phyloP scores from a whole-genome alignment of 2,888 invertebrate species.

The Tethea ocularis region DNA sequence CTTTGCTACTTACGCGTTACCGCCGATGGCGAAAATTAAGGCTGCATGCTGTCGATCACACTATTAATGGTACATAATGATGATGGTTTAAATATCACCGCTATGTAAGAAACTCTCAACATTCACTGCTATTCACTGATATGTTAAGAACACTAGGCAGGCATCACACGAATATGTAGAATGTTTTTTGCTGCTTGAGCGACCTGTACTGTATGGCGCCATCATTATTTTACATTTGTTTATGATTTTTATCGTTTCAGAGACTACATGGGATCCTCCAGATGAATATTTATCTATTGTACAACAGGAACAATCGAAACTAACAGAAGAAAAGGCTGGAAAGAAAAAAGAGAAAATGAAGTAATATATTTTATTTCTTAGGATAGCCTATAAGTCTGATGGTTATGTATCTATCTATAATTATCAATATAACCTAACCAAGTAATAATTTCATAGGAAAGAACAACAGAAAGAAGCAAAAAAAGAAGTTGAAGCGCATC shows the following conservation, averaged over 20 bases:
- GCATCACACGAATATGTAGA: not conserved
- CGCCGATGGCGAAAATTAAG: too few relatives aligned
- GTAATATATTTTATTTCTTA: too few relatives aligned
- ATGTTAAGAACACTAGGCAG: too few relatives aligned
- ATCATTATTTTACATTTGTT: not conserved
- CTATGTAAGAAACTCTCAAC: too few relatives aligned
- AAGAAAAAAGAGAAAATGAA: conserved; percentile 64
- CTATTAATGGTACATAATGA: too few relatives aligned
- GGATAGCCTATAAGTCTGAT: too few relatives aligned
- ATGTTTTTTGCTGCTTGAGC: not conserved
- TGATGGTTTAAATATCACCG: too few relatives aligned
- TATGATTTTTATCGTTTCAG: conserved; percentile 66
- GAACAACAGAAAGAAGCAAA: conserved; percentile 63
- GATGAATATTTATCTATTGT: conserved; percentile 88
- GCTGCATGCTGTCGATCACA: too few relatives aligned
- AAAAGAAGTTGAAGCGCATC: conserved; percentile 64
- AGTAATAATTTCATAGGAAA: conserved; percentile 47
- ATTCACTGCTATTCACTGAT: too few relatives aligned
- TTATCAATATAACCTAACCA: not conserved
- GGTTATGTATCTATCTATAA: too few relatives aligned
- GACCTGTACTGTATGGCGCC: not conserved
- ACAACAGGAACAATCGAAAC: conserved; percentile 85
- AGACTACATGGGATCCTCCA: conserved; percentile 90
- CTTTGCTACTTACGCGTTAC: too few relatives aligned
- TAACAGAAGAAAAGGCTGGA: conserved; percentile 59